A percentile compares a stretch with the other conserved stretches of the same genome.
Evolutionary conservation across 2,113 vertebrate genomes (phyloP).

Genomic region (Girardinichthys multiradiatus): DNA sequence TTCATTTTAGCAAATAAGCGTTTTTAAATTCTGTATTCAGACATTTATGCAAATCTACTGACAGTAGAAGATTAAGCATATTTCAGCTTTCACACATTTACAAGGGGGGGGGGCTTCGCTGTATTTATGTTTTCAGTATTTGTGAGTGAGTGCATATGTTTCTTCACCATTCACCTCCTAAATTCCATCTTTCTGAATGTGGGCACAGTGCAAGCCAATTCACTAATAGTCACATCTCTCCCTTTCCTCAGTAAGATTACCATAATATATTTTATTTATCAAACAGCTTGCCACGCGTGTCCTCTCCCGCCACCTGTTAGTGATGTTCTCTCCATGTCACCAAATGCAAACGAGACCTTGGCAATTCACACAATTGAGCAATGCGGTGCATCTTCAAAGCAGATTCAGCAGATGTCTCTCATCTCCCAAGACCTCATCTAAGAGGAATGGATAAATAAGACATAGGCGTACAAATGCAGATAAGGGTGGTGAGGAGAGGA

Average conservation of each 20-base stretch:
- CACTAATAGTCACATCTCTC: constrained; percentile 61
- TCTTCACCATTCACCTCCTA: constrained; percentile 33
- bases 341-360: constrained; percentile 75
- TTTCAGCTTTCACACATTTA: constrained; percentile 44
- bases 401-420: constrained; percentile 76
- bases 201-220: constrained; percentile 46
- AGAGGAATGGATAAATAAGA: constrained; percentile 82
- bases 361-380: constrained; percentile 76
- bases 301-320: constrained; percentile 78
- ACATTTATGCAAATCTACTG: constrained; percentile 47
- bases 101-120: constrained; percentile 12
- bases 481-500: constrained; percentile 44
- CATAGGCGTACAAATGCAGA: constrained; percentile 69
- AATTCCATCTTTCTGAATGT: constrained; percentile 26
- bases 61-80: constrained; percentile 27
- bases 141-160: constrained; percentile 12
- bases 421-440: constrained; percentile 76
- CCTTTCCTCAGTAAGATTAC: constrained; percentile 63
- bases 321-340: constrained; percentile 69
- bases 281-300: constrained; percentile 62
- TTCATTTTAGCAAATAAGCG: constrained; percentile 46
- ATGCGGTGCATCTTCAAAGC: constrained; percentile 77
- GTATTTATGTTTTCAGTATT: constrained; percentile 28
- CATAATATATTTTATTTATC: constrained; percentile 83
- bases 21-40: constrained; percentile 47